Evolutionary conservation across 2,797 vertebrate species (phyloP).

Genomic region (Phataginus tetradactyla): DNA sequence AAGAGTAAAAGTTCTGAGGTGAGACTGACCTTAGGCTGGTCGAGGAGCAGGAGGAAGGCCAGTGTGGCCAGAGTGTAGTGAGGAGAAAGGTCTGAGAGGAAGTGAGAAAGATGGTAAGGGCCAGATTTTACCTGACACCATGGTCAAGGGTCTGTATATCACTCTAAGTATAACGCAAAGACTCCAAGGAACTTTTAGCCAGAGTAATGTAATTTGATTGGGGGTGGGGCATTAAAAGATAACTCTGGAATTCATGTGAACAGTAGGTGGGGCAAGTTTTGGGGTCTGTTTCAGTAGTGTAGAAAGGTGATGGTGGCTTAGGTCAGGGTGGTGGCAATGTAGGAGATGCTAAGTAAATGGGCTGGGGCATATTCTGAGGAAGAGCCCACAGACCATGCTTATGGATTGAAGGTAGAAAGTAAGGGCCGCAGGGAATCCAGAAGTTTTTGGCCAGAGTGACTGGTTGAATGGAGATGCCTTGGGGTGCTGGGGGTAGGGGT

Average conservation of each 20-base stretch:
- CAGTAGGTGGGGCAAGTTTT: neutral
- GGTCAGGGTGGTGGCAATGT: neutral
- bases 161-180: neutral
- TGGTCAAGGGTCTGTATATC: neutral
- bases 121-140: neutral
- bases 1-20: neutral
- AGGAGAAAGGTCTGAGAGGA: neutral
- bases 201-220: neutral
- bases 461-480: neutral
- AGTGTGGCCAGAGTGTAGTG: neutral
- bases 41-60: neutral
- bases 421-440: neutral
- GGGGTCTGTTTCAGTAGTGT: neutral
- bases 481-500: neutral
- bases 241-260: neutral
- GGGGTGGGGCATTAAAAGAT: neutral
- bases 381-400: neutral
- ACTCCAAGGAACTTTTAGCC: neutral
- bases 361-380: neutral
- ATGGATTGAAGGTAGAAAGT: neutral
- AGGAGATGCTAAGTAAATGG: neutral
- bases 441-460: neutral
- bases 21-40: neutral
- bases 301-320: neutral
- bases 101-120: neutral